These are phyloP conservation scores for Bombus polaris DNA, from an alignment of 1,140 invertebrate genomes.

Conservation along the genomic window DNA sequence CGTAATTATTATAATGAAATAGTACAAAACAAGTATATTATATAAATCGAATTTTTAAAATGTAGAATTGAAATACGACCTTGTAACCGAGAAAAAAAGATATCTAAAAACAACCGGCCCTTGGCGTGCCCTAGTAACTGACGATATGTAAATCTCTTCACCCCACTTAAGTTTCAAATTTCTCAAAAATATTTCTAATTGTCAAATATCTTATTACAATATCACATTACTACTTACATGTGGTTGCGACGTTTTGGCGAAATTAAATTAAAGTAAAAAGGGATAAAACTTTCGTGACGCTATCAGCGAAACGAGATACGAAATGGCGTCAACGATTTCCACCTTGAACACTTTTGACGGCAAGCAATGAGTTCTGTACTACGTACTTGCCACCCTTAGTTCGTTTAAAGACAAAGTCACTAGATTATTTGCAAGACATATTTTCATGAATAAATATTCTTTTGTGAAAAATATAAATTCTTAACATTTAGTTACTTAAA, in stretches of 20 bases:
- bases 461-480: neutral
- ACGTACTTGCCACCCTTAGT: slow-evolving; percentile 8
- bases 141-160: neutral
- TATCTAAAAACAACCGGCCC: slow-evolving; percentile 40
- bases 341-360: slow-evolving; percentile 46
- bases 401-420: slow-evolving; percentile 21
- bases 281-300: slow-evolving; percentile 47
- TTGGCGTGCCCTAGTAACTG: slow-evolving; percentile 10
- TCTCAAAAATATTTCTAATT: neutral
- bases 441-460: slow-evolving; percentile 13
- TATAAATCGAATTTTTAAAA: neutral
- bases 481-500: neutral
- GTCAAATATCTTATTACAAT: neutral
- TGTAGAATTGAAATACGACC: neutral
- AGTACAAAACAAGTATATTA: neutral
- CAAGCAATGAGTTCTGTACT: slow-evolving; percentile 33
- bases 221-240: slow-evolving; percentile 46
- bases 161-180: neutral
- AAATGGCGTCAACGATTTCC: slow-evolving; percentile 67
- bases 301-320: slow-evolving; percentile 50
- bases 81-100: neutral
- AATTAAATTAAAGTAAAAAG: slow-evolving; percentile 63
- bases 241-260: slow-evolving; percentile 58
- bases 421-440: slow-evolving; percentile 2
- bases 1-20: neutral